Percentiles rank a stretch among this genome's conserved stretches.
Evolutionary conservation across 2,113 vertebrate genomes (phyloP).

Genomic region (Rynchops niger): DNA sequence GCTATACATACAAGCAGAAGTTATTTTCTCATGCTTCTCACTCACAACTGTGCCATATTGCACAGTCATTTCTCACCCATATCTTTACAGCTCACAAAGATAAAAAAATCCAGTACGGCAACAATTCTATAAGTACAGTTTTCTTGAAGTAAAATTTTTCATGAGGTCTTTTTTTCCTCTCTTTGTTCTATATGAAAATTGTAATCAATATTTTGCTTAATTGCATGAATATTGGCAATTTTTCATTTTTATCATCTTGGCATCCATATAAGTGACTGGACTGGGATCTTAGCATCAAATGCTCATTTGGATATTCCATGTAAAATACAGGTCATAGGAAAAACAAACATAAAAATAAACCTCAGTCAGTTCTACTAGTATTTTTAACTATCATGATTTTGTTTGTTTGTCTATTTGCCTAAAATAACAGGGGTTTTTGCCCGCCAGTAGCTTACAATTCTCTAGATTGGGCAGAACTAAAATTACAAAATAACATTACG

Average conservation of each 20-base stretch:
- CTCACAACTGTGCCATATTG: neutral
- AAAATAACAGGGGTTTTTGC: neutral
- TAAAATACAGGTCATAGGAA: neutral
- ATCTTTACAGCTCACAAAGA: neutral
- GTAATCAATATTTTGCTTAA: neutral
- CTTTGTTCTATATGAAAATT: neutral
- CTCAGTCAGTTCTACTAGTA: neutral
- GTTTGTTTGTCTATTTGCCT: neutral
- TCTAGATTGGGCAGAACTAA: neutral
- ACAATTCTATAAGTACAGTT: neutral
- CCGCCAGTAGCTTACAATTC: neutral
- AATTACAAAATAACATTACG: neutral
- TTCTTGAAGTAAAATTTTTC: neutral
- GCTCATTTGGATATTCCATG: neutral
- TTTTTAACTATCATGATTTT: neutral
- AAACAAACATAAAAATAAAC: neutral
- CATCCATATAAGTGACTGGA: neutral
- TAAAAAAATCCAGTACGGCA: neutral
- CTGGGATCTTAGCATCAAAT: neutral
- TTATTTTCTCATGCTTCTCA: constrained; percentile 40
- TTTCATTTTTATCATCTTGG: neutral
- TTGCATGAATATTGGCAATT: neutral
- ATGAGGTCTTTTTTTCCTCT: neutral
- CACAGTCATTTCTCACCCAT: neutral
- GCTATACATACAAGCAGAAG: constrained; percentile 24